Evolutionary conservation across 2,888 invertebrate genomes (phyloP), one percentile per base, ranked within the genome.

Genomic region (Eledona agricola): DNA sequence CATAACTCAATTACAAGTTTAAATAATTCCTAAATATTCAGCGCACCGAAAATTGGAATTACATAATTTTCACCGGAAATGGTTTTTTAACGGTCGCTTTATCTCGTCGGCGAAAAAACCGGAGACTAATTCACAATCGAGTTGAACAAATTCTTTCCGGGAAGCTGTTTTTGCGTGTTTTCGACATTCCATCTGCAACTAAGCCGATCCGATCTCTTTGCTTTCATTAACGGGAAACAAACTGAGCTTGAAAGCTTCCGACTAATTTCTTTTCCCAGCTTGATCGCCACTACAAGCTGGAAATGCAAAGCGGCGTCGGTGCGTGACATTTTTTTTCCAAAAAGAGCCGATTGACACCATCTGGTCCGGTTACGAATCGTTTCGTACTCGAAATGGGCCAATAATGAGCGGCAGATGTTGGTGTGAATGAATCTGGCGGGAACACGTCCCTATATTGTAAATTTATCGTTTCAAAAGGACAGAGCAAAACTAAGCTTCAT

Each of bases 331-430:
- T 35, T 35, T 35, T 35, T 20, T 9, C 4, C 10, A 11, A 11
- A 28, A 28, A 28, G 6, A 10, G 4, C 3, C 28, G 28, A 10
- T n/a, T 6, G 9, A 31, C 11, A 20, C 20, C 42, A 42, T 16
- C 28, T 42, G 42, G 12, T 23, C 26, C 5, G 12, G 29, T 38
- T 31, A 42, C 42, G 29, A 42, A 20, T 42, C 31, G 31, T 7
- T 19, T 40, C 20, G 20, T 17, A 40, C 40, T 15, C 6, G 40
- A 42, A 42, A 42, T 31, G 42, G 9, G 20, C 19, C 22, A 31
- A 42, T 42, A 20, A 42, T 29, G 29, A 42, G 42, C 42, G 22
- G 20, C 42, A 42, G 42, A 42, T 42, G 42, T 13, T 28, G 20
- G 17, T 37, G 15, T 13, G 40, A 40, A 40, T 40, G 28, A 31